A percentile compares a stretch with the other conserved stretches of the same genome.
phyloP scores from a whole-genome alignment of 2,113 vertebrate genomes.

The Corynorhinus townsendii region DNA sequence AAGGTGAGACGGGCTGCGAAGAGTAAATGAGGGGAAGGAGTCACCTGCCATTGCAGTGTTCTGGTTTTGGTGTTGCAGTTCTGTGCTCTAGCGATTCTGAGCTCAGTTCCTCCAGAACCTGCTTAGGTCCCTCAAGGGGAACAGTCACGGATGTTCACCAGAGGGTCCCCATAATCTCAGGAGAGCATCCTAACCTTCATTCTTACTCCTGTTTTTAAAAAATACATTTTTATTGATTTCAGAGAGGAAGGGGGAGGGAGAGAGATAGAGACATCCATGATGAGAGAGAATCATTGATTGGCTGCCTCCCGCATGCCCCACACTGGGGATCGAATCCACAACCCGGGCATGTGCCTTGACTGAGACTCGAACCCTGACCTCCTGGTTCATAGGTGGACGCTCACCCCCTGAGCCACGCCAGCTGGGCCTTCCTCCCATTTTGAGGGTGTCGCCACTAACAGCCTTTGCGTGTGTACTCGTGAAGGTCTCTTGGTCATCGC shows the following conservation, averaged over 20 bases:
- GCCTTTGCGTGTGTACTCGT: neutral
- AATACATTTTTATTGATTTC: too few relatives aligned
- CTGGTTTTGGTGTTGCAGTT: neutral
- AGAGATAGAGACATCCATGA: too few relatives aligned
- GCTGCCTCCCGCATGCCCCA: too few relatives aligned
- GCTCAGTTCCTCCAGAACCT: neutral
- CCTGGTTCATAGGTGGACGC: too few relatives aligned
- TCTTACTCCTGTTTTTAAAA: neutral
- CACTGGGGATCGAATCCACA: too few relatives aligned
- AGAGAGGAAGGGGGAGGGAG: too few relatives aligned
- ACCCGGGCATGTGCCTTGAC: too few relatives aligned
- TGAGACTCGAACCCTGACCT: too few relatives aligned
- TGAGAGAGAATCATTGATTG: too few relatives aligned
- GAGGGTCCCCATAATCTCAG: neutral
- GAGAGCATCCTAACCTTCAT: neutral
- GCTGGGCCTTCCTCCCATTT: neutral
- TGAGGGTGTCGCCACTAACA: neutral
- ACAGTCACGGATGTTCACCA: neutral
- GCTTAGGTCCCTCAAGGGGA: neutral
- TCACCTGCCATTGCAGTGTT: neutral
- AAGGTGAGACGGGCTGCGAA: conserved; percentile 84
- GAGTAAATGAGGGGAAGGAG: neutral
- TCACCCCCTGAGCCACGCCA: too few relatives aligned
- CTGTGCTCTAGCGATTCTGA: neutral
- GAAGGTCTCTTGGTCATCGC: neutral